Conservation (phyloP, 2,888 invertebrate genomes). For the Ceraclea dissimilis region DNA sequence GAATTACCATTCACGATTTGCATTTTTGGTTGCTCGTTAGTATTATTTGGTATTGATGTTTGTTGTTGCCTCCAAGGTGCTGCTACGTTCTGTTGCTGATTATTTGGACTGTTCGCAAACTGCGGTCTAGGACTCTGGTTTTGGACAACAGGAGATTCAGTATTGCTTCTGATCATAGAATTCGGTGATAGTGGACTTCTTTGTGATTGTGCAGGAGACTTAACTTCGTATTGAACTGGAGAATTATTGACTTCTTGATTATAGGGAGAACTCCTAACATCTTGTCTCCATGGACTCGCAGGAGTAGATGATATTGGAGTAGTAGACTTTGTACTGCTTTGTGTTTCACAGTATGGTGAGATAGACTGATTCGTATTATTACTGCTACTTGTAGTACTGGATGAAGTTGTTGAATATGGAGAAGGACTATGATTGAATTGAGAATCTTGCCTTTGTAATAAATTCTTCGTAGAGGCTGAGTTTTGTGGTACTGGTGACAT, state of each 20-base stretch:
- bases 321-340: slow-evolving; percentile 14
- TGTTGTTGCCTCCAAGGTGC: slow-evolving; percentile 27
- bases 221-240: slow-evolving; percentile 28
- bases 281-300: slow-evolving; percentile 43
- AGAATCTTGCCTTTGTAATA: slow-evolving; percentile 43
- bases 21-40: slow-evolving; percentile 34
- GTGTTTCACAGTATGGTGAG: slow-evolving; percentile 19
- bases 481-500: slow-evolving; percentile 10
- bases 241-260: slow-evolving; percentile 40
- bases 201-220: slow-evolving; percentile 28
- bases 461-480: slow-evolving; percentile 32
- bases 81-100: slow-evolving; percentile 4
- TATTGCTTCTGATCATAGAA: slow-evolving; percentile 29
- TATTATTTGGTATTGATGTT: slow-evolving; percentile 34
- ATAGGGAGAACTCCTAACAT: slow-evolving; percentile 16
- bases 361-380: slow-evolving; percentile 8
- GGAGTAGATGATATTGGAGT: slow-evolving; percentile 38
- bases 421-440: slow-evolving; percentile 48
- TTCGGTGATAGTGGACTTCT: slow-evolving; percentile 31
- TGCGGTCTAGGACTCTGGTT: slow-evolving; percentile 24
- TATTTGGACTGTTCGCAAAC: slow-evolving; percentile 12
- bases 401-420: slow-evolving; percentile 32
- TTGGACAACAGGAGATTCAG: slow-evolving; percentile 31
- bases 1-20: slow-evolving; percentile 33
- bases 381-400: slow-evolving; percentile 35